Conservation (phyloP, 1,140 invertebrate species). For the Musca vetustissima region DNA sequence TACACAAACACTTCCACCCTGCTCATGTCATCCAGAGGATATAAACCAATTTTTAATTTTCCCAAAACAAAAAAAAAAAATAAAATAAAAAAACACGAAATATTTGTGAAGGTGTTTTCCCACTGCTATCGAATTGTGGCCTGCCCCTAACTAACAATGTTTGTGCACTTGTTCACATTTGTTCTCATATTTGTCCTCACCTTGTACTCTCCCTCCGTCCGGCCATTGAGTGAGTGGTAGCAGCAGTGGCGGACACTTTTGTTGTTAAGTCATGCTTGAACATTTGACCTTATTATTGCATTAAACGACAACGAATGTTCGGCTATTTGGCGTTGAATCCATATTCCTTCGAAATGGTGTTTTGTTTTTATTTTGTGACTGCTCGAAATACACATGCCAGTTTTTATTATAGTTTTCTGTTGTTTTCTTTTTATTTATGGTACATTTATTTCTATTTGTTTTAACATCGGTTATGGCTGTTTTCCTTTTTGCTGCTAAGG, state of each 20-base stretch:
- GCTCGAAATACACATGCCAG: background rate
- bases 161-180: too few relatives aligned
- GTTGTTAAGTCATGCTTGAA: slow-evolving; percentile 13
- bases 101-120: too few relatives aligned
- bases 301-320: background rate
- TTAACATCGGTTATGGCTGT: background rate
- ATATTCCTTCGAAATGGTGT: background rate
- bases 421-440: background rate
- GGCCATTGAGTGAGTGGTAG: too few relatives aligned
- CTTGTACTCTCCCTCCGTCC: too few relatives aligned
- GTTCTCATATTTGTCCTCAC: too few relatives aligned
- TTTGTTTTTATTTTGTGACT: slow-evolving; percentile 1
- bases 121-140: too few relatives aligned
- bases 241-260: background rate
- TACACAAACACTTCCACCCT: too few relatives aligned
- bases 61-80: too few relatives aligned
- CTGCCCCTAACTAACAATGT: too few relatives aligned
- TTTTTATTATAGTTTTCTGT: background rate
- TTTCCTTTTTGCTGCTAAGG: background rate
- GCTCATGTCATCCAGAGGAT: too few relatives aligned
- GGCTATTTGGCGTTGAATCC: background rate
- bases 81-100: too few relatives aligned
- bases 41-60: too few relatives aligned
- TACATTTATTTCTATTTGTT: background rate
- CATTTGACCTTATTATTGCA: slow-evolving; percentile 16